Base-by-base conservation (phyloP, 1,140 invertebrate genomes). In the Drosophila truncata region DNA sequence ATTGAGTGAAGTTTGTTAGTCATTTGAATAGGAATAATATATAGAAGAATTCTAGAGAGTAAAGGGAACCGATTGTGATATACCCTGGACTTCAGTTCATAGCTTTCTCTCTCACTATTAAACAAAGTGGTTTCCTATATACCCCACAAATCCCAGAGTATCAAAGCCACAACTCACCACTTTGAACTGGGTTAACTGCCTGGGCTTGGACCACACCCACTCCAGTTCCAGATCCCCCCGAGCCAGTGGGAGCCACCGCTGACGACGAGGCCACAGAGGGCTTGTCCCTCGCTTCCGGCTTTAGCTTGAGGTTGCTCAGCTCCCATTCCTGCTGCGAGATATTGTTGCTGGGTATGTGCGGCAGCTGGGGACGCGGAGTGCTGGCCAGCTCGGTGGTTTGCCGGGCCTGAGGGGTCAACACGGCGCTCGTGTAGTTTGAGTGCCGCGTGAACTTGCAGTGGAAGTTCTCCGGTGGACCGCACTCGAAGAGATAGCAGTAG, bases 391-490 rank as follows among this genome's bases (percentile, higher is more conserved):
- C 80, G 18, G 11, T 39, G 27, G 47, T 27, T 20, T 58, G 78
- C 11, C 67, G 66, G 23, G 69, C 63, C 49, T 86, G 76, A 0
- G 84, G 78, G 13, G 95, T 95, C 47, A 98, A 93, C 46, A 98
- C 95, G 31, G 96, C 97, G 91, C 97, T 98, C n/a, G 96, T 97
- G 93, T 98, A 99, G 93, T 97, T 97, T 11, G 95, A 95, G 92
- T 99, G 97, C 42, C 95, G 94, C 2, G 97, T 98, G 86, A 99
- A 99, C 94, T 98, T 97, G 93, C 98, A 99, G 82, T 97, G 96
- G 93, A 98, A 98, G 91, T 98, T 96, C 86, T 97, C 96, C 0
- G 96, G 95, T 23, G 96, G 95, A 1, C 97, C 97, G 93, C 98
- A 99, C 93, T 98, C 96, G 93, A 99, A 99, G 29, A 98, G 93